Base-by-base conservation (phyloP, 37 sponge, comb jelly and placozoan species). In the Geodia barretti region DNA sequence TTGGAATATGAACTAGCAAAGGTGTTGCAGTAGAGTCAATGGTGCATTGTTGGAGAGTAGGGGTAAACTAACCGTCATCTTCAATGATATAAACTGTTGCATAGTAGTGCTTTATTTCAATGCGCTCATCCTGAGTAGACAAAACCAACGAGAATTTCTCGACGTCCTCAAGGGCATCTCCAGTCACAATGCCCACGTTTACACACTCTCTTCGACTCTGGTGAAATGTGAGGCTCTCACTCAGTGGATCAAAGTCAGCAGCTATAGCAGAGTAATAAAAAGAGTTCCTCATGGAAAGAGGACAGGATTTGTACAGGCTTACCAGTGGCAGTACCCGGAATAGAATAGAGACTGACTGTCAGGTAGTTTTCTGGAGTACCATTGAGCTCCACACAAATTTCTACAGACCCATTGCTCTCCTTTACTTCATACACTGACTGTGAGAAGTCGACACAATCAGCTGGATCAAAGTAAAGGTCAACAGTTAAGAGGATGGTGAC, bases 71-170 rank as follows among this genome's bases (percentile, higher is more conserved):
- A 62, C 64, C 64, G 4, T 62, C 64, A 62, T 5, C 26, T 3
- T 62, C 64, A 3, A 62, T 28, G 64, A 62, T 62, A 28, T n/a
- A 28, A 62, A 62, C 64, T 9, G 64, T 62, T n/a, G 64, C 64
- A 62, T 28, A 62, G 26, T 62, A 28, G 3, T 28, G 3, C 64
- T 28, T 28, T 28, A 62, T 62, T 5, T 3, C 26, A 28, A 62
- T 5, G 26, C 26, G 26, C n/a, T 62, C 64, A 62, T 62, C 64
- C n/a, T 3, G 3, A 28, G 64, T 62, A 5, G 64, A 28, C 1
- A 62, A 28, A 2, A 62, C 64, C n/a, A 62, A n/a, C 3, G 7
- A 28, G 64, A 62, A 62, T 28, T 62, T n/a, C 64, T 62, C 64
- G n/a, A 3, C 64, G n/a, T 62, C 64, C 64, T 62, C 64, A 62